phyloP scores from a whole-genome alignment of 2,797 vertebrate species.

The Gymnoscopelus braueri region DNA sequence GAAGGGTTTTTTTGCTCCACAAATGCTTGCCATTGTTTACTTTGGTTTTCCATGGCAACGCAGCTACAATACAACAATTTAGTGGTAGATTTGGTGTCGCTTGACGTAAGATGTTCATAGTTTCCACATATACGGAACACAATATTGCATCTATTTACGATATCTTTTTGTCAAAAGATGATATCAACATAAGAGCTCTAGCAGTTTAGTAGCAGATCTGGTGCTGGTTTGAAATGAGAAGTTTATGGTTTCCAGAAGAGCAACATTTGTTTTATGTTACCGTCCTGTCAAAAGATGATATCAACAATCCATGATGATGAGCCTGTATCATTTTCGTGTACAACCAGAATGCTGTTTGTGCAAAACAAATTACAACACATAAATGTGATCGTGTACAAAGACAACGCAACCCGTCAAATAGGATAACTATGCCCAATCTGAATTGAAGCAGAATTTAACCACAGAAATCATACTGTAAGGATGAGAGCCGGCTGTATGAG shows the following conservation, averaged over 20 bases:
- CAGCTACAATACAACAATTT: conserved; percentile 7
- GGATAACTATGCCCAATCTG: no score
- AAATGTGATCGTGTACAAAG: no score
- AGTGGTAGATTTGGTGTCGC: background rate
- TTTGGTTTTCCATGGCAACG: conserved; percentile 50
- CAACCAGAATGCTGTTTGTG: background rate
- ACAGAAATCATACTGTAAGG: no score
- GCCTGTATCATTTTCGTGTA: background rate
- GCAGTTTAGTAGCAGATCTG: conserved; percentile 55
- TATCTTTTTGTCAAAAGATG: background rate
- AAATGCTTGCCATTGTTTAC: conserved; percentile 63
- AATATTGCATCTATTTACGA: background rate
- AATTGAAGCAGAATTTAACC: no score
- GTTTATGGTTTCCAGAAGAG: conserved; percentile 47
- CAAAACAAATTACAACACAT: background rate
- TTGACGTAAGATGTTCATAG: background rate
- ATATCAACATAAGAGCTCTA: conserved; percentile 27
- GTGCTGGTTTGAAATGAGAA: conserved; percentile 46
- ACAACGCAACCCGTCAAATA: no score
- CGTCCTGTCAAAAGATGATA: conserved; percentile 34
- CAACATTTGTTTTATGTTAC: conserved; percentile 36
- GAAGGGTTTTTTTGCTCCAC: conserved; percentile 48
- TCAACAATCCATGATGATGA: conserved; percentile 31
- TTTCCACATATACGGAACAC: background rate
- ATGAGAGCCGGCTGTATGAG: background rate